Base-by-base conservation (phyloP, 2,113 vertebrate species). In the Lynx canadensis region DNA sequence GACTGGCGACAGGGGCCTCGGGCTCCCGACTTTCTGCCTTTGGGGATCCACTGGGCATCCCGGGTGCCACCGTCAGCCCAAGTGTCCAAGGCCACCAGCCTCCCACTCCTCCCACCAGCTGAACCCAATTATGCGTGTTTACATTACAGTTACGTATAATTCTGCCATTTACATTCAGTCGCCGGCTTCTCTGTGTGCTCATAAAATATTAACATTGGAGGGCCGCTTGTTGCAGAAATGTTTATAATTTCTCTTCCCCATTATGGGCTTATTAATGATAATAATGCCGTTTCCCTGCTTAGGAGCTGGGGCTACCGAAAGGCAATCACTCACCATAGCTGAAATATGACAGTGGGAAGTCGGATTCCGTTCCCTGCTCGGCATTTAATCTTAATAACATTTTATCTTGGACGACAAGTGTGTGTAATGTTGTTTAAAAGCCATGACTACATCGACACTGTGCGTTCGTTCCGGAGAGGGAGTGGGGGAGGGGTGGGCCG, bases 341-440 rank as follows among this genome's bases (percentile, higher is more conserved):
- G 98, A 98, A 98, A 98, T 96, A 97, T 96, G 91, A 97, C 88
- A 2, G 96, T 79, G 98, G 98, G 98, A 98, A 99, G 98, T 98
- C 97, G 87, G 98, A 97, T 97, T 92, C 98, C 84, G 97, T 87
- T 98, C 98, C 98, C 98, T 82, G 95, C 65, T 97, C 80, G 79
- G 98, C 98, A 91, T 98, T 99, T 99, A 99, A 99, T 99, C 99
- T 99, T 99, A 99, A 99, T 98, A 99, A 99, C 98, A 98, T 98
- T 99, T 99, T 98, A 99, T 99, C 98, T 98, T 80, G 97, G 98
- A 98, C 98, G 98, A 99, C 99, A 99, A 99, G 98, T 97, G 98
- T 95, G 98, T 98, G 98, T 98, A 98, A 98, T 98, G 98, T 81
- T 98, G 98, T 98, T 99, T 98, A 99, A 99, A 98, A 98, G 98